Evolutionary conservation across 2,113 vertebrate species (phyloP), one percentile per base, ranked within the genome.

Genomic region (Malurus cyaneus): DNA sequence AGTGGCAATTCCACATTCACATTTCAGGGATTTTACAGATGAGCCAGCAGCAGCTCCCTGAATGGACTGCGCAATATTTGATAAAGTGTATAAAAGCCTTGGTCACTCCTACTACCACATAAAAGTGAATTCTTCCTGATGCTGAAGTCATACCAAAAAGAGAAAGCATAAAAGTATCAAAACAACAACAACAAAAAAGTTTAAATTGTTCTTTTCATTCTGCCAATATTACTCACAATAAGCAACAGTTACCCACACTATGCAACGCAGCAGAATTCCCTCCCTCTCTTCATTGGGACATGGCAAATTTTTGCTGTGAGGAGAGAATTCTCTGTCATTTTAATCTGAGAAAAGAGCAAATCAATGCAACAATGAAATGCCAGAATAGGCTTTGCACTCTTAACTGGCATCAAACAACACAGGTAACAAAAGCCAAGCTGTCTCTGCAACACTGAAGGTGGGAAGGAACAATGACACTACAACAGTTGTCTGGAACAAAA

Each of bases 1-100:
- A 88, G 44, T 49, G 80, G 41, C 65, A 88, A 54, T 94, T 94
- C 82, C 86, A 80, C 44, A 71, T 91, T 77, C 64, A 31, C 31
- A 76, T 94, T 88, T 62, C 61, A 94, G 74, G 59, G 74, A 80
- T 82, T 94, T 93, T 39, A 70, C n/a, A 62, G 65, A 61, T 50
- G 26, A 93, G 49, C 36, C 90, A 77, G 50, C 14, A 47, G 61
- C 57, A 52, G 41, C 54, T 89, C 49, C 60, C 26, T 0, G 0
- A 53, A 50, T 74, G 39, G 94, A 57, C 8, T 18, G 42, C 16
- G 7, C 44, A 80, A 57, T 17, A 4, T 80, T 50, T 86, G 72
- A 89, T 56, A 57, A 32, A 80, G 39, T 21, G 8, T 56, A 56
- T 62, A 80, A 95, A 96, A 77, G 12, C 28, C 57, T 70, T 15